A percentile compares a stretch with the other conserved stretches of the same genome.
phyloP scores from a whole-genome alignment of 2,113 vertebrate species.

The Rhineura floridana region DNA sequence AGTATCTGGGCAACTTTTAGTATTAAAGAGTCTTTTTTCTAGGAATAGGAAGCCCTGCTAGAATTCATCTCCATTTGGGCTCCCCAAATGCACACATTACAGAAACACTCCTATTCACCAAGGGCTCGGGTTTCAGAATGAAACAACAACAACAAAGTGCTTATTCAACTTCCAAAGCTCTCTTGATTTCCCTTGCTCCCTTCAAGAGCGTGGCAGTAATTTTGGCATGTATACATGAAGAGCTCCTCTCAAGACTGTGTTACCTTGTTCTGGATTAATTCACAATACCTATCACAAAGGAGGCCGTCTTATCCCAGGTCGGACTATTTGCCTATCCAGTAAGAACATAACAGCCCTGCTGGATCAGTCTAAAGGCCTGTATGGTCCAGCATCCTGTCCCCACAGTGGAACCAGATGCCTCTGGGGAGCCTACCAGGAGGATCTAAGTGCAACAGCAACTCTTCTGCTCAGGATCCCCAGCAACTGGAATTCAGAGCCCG shows the following conservation, averaged over 20 bases:
- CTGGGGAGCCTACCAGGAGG: too few relatives aligned
- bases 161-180: background rate
- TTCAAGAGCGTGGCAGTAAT: too few relatives aligned
- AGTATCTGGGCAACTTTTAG: constrained; percentile 13
- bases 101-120: background rate
- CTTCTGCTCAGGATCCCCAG: too few relatives aligned
- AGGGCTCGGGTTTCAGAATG: background rate
- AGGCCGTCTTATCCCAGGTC: too few relatives aligned
- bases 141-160: too few relatives aligned
- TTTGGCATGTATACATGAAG: background rate
- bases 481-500: too few relatives aligned
- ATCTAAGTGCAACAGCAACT: too few relatives aligned
- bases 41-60: background rate
- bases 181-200: background rate
- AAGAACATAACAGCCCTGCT: too few relatives aligned
- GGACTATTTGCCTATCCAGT: too few relatives aligned
- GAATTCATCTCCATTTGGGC: background rate
- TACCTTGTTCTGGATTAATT: background rate
- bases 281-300: background rate
- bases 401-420: too few relatives aligned
- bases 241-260: background rate
- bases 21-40: background rate
- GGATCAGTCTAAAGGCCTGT: too few relatives aligned
- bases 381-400: too few relatives aligned
- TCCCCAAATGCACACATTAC: background rate